Base-by-base conservation (phyloP, 2,113 vertebrate species). In the Orcinus orca region DNA sequence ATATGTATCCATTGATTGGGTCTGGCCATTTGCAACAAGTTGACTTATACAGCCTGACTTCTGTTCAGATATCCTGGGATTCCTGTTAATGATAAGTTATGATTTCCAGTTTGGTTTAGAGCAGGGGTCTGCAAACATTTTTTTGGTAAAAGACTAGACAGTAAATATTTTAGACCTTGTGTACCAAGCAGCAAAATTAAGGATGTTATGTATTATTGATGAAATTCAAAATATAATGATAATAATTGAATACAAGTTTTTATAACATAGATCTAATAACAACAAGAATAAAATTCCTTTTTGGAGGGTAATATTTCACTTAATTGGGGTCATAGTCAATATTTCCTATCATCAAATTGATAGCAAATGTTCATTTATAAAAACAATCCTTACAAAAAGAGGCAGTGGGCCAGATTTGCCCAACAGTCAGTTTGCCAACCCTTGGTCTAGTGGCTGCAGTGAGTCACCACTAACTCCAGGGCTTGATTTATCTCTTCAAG, bases 191-290 rank as follows among this genome's bases (percentile, higher is more conserved):
- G 29, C 3, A 91, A 96, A 93, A 84, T 14, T 73, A 31, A 96
- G 12, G 9, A 53, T 87, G 41, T 73, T 93, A 86, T 33, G 9
- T 80, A 83, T 80, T 89, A 77, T 50, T 90, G 44, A 82, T 26
- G 31, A 94, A 93, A 79, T 84, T 93, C 2, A 86, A 94, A 89
- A 68, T 95, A 53, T 36, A 79, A 82, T 20, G 47, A 67, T 74
- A 58, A 93, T 60, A 91, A 74, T 25, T 26, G 9, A 77, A 17
- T 44, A 73, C 2, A 38, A 44, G 38, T 53, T 88, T 90, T 96
- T 58, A 31, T 90, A 82, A 60, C 79, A 71, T 2, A 90, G 8
- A 36, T 88, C 15, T 73, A 44, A 25, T n/a, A 71, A 67, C 74
- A 50, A 84, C 15, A 95, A 90, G 18, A 86, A 76, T 85, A 3